phyloP scores from a whole-genome alignment of 2,113 vertebrate genomes.

The Anseranas semipalmata region DNA sequence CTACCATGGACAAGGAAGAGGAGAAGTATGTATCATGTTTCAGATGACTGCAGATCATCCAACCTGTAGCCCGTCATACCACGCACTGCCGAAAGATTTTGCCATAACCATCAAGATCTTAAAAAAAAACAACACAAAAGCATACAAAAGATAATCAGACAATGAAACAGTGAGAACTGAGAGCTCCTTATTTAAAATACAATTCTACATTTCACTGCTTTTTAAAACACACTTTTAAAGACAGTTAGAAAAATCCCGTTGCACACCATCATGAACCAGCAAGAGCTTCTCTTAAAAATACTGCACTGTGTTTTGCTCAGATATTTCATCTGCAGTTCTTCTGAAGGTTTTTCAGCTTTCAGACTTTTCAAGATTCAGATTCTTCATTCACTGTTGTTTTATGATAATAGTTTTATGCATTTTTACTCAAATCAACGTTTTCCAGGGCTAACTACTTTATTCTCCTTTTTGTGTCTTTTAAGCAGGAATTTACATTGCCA shows the following conservation, averaged over 20 bases:
- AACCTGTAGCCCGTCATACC: slow-evolving; percentile 14
- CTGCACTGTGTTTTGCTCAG: background rate
- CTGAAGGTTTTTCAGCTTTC: background rate
- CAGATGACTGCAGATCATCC: slow-evolving; percentile 16
- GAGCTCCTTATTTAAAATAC: background rate
- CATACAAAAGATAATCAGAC: background rate
- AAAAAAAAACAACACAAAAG: background rate
- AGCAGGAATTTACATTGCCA: rapidly evolving
- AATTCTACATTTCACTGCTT: background rate
- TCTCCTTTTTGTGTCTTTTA: background rate
- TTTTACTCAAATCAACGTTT: background rate
- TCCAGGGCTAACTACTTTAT: background rate
- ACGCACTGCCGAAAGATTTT: background rate
- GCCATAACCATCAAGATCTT: slow-evolving; percentile 65
- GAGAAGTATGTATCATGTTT: slow-evolving; percentile 4
- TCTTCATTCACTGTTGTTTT: background rate
- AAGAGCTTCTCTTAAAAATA: background rate
- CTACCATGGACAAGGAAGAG: slow-evolving; percentile 44
- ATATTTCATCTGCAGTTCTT: background rate
- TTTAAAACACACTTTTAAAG: background rate
- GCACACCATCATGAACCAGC: background rate
- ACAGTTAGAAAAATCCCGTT: background rate
- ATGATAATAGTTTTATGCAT: background rate
- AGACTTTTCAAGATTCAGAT: background rate
- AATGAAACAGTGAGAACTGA: background rate